These are phyloP conservation scores for Clupea harengus DNA, from an alignment of 2,113 vertebrate species.

Conservation along the genomic window DNA sequence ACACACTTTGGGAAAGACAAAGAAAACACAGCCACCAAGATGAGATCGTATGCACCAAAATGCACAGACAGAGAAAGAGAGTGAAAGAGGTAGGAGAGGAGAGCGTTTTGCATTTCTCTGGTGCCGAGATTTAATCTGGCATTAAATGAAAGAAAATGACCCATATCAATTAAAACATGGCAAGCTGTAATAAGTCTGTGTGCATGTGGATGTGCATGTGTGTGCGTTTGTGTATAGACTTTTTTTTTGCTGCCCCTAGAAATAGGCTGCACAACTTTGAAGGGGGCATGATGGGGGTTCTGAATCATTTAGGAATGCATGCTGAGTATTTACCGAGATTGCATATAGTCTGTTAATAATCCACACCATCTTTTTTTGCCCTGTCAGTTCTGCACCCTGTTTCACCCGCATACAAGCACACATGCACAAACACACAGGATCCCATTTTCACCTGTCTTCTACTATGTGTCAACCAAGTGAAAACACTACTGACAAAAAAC, in stretches of 20 bases:
- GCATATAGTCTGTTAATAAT: not conserved
- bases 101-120: constrained; percentile 16
- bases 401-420: constrained; percentile 26
- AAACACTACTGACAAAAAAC: not conserved
- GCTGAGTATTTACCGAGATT: not conserved
- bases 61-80: constrained; percentile 38
- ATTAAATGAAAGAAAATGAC: constrained; percentile 55
- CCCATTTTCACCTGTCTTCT: constrained; percentile 1
- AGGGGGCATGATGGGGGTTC: not conserved
- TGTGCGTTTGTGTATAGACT: constrained; percentile 47
- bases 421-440: not conserved
- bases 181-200: not conserved
- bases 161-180: constrained; percentile 42
- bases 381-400: not conserved
- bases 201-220: constrained; percentile 40
- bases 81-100: constrained; percentile 37
- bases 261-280: not conserved
- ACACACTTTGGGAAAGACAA: not conserved
- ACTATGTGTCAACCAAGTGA: constrained; percentile 4
- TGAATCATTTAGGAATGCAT: not conserved
- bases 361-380: not conserved
- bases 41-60: constrained; percentile 55
- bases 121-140: not conserved
- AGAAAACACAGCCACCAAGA: constrained; percentile 17
- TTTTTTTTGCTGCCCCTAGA: not conserved